Conservation (phyloP, 2,888 invertebrate genomes). For the Vesta saturnalis region DNA sequence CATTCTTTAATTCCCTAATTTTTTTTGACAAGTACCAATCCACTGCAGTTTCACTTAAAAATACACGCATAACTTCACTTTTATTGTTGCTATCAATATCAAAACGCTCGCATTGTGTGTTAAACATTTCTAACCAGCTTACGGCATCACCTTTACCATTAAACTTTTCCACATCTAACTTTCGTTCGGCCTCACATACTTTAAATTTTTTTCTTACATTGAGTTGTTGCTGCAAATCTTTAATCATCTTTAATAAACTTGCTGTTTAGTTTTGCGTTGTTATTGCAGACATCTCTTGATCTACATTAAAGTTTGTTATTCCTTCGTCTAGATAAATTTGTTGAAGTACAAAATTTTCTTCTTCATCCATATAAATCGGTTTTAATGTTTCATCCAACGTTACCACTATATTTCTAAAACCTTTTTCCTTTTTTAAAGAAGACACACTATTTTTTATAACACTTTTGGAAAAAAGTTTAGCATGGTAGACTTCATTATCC, state of each 20-base stretch:
- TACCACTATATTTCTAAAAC: background rate
- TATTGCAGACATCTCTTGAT: background rate
- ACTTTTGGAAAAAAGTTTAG: too few species aligned
- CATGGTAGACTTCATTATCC: too few species aligned
- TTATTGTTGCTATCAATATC: too few species aligned
- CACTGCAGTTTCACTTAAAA: background rate
- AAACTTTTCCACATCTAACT: background rate
- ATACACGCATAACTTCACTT: too few species aligned
- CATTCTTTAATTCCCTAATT: background rate
- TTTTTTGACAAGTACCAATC: background rate
- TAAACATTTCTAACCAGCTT: background rate
- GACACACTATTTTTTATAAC: too few species aligned
- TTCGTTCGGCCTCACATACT: background rate
- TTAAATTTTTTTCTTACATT: background rate
- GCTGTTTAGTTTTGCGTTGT: background rate
- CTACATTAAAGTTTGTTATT: background rate
- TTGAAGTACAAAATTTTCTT: background rate
- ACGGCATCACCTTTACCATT: background rate
- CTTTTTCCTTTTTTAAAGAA: too few species aligned
- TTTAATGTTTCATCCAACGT: background rate
- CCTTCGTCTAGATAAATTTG: background rate
- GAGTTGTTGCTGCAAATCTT: background rate
- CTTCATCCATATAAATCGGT: background rate
- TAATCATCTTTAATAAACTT: background rate
- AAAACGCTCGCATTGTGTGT: too few species aligned